phyloP scores from a whole-genome alignment of 2,888 invertebrate genomes.

The Imbricaverruca yamaguchii region DNA sequence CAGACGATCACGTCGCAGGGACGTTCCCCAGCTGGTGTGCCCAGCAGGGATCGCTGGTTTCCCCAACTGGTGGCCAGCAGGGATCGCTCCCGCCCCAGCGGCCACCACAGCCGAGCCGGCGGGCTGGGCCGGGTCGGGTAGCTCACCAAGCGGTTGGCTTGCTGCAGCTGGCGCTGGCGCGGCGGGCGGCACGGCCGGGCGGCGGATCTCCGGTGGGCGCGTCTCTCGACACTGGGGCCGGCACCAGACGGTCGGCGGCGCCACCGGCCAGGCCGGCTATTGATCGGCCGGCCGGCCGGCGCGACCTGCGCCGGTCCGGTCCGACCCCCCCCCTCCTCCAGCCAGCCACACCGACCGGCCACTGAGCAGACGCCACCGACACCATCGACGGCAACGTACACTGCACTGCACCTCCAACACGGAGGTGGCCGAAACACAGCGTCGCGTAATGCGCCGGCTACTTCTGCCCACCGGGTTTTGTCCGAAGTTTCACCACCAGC shows the following conservation, averaged over 20 bases:
- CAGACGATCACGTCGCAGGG: no score
- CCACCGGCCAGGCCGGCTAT: background rate
- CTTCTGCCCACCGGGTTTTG: no score
- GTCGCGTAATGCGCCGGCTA: no score
- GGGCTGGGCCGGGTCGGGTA: no score
- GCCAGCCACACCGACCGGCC: background rate
- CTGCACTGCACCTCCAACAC: no score
- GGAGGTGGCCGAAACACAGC: no score
- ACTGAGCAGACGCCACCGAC: background rate
- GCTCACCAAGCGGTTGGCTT: constrained; percentile 1
- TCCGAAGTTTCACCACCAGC: no score
- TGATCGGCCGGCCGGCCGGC: background rate
- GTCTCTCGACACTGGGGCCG: background rate
- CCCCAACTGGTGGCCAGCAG: no score
- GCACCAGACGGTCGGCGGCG: background rate
- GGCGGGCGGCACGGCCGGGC: background rate
- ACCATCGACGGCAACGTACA: no score
- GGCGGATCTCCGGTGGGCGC: background rate
- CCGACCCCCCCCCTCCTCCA: background rate
- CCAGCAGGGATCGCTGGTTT: background rate
- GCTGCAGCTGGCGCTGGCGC: background rate
- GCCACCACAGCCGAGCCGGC: background rate
- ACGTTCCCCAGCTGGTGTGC: no score
- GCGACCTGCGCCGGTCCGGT: background rate
- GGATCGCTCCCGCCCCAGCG: background rate